These are phyloP conservation scores for Gasterosteus aculeatus DNA, from an alignment of 2,113 vertebrate genomes.

Conservation along the genomic window DNA sequence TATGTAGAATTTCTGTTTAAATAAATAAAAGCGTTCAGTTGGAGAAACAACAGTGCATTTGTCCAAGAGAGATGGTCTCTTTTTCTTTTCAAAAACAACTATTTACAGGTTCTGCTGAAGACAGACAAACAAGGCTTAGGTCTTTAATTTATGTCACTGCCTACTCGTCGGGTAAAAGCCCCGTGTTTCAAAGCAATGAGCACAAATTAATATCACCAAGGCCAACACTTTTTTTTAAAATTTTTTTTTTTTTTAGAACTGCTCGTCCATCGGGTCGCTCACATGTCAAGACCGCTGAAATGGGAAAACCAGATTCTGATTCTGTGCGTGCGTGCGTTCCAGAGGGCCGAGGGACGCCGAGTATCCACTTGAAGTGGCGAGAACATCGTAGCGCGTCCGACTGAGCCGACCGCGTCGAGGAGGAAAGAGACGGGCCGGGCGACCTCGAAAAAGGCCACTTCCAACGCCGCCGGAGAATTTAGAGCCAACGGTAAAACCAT, in stretches of 20 bases:
- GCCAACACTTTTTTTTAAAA: slow-evolving; percentile 50
- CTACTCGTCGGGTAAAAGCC: slow-evolving; percentile 44
- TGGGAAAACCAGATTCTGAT: slow-evolving; percentile 24
- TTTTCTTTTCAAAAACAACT: slow-evolving; percentile 68
- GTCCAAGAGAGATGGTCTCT: slow-evolving; percentile 66
- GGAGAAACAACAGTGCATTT: slow-evolving; percentile 77
- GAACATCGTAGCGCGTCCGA: slow-evolving; percentile 5
- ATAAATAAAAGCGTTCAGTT: slow-evolving; percentile 78
- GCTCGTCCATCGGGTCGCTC: slow-evolving; percentile 53
- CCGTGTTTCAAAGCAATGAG: slow-evolving; percentile 43
- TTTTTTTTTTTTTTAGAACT: slow-evolving; percentile 23
- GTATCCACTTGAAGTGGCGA: slow-evolving; percentile 32
- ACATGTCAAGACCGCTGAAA: slow-evolving; percentile 25
- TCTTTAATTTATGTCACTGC: slow-evolving; percentile 41
- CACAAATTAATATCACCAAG: slow-evolving; percentile 55
- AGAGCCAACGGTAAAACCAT: not conserved
- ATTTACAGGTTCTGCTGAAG: slow-evolving; percentile 72
- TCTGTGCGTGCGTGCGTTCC: not conserved
- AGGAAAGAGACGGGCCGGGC: slow-evolving; percentile 7
- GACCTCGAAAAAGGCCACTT: slow-evolving; percentile 11
- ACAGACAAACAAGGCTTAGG: slow-evolving; percentile 58
- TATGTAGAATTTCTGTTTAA: slow-evolving; percentile 59
- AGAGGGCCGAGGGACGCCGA: slow-evolving; percentile 25
- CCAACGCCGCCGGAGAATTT: slow-evolving; percentile 1
- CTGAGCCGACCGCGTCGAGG: slow-evolving; percentile 9